phyloP scores from a whole-genome alignment of 1,140 invertebrate genomes.

The Conus ventricosus region DNA sequence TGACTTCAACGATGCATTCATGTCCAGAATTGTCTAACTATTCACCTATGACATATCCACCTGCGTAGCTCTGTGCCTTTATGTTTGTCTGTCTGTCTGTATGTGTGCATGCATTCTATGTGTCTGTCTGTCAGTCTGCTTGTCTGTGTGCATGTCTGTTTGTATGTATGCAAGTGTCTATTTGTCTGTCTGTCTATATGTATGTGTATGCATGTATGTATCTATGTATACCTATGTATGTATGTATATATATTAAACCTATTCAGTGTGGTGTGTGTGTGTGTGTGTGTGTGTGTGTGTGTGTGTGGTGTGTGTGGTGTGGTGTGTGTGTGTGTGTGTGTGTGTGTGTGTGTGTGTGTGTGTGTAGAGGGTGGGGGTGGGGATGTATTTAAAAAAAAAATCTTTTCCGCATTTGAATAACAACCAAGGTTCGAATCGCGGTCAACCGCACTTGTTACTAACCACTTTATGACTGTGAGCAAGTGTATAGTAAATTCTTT shows the following conservation, averaged over 20 bases:
- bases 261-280: not conserved
- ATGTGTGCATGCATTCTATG: not conserved
- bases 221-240: too few species aligned
- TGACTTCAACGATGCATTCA: too few species aligned
- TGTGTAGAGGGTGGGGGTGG: not conserved
- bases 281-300: constrained; percentile 19
- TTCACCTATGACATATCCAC: too few species aligned
- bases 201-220: too few species aligned
- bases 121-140: not conserved
- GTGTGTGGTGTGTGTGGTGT: constrained; percentile 23
- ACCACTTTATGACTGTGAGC: too few species aligned
- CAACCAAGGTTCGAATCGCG: too few species aligned
- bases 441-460: too few species aligned
- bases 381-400: too few species aligned
- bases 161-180: not conserved
- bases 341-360: not conserved
- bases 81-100: not conserved
- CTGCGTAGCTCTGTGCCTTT: not conserved
- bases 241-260: too few species aligned
- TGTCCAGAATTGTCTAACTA: too few species aligned
- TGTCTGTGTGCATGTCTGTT: not conserved
- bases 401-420: too few species aligned
- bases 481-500: too few species aligned
- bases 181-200: not conserved
- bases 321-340: constrained; percentile 19